Conservation (phyloP, 2,113 vertebrate species). For the Amblyopsis rosae region DNA sequence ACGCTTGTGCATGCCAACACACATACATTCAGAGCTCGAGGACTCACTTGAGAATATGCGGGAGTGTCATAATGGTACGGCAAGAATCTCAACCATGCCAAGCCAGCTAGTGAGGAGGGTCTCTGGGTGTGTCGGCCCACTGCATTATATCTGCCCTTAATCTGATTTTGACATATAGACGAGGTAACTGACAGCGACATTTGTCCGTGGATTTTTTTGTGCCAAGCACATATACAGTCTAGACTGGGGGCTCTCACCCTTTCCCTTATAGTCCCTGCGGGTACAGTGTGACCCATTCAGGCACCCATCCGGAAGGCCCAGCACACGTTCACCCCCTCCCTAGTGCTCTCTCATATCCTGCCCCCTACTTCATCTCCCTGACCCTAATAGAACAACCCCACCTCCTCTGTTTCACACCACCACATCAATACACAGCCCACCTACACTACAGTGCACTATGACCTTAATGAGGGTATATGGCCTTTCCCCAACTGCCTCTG, state of each 20-base stretch:
- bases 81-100: too few relatives aligned
- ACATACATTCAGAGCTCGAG: neutral
- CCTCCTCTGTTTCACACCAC: neutral
- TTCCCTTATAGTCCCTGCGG: conserved; percentile 36
- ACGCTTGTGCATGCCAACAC: conserved; percentile 1
- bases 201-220: conserved; percentile 27
- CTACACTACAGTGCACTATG: conserved; percentile 16
- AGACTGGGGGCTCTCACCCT: conserved; percentile 35
- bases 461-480: conserved; percentile 32
- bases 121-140: conserved; percentile 6
- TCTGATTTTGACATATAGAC: conserved; percentile 34
- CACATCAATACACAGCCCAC: conserved; percentile 22
- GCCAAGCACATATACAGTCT: conserved; percentile 35
- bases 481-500: conserved; percentile 24
- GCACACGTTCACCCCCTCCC: conserved; percentile 12
- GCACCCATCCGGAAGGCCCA: conserved; percentile 59
- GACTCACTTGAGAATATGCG: neutral
- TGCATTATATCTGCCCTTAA: conserved; percentile 42
- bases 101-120: neutral
- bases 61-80: neutral
- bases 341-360: neutral
- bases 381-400: conserved; percentile 50
- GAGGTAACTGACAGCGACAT: conserved; percentile 30
- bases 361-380: conserved; percentile 29
- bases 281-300: conserved; percentile 61